Percentiles rank a stretch among this genome's conserved stretches.
Evolutionary conservation across 1,140 invertebrate species (phyloP).

Genomic region (Macrosteles quadrilineatus): DNA sequence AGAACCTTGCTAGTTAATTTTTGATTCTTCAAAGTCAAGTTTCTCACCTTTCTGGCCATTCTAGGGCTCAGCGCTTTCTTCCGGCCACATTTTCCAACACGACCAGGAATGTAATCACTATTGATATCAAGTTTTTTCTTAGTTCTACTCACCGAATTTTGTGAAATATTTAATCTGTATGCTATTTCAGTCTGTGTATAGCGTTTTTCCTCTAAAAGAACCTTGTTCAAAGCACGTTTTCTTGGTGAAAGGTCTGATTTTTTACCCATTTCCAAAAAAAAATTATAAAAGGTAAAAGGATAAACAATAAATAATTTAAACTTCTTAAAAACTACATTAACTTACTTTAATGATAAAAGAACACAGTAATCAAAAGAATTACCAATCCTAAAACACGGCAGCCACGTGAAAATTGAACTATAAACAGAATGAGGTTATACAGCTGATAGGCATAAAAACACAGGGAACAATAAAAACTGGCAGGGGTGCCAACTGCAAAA

Average conservation of each 20-base stretch:
- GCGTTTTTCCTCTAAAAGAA: background rate
- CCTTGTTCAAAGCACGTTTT: no score
- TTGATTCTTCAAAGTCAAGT: background rate
- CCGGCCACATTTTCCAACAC: background rate
- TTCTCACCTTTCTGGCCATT: background rate
- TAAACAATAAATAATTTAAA: no score
- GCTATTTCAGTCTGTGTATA: background rate
- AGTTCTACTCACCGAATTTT: background rate
- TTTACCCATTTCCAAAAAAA: no score
- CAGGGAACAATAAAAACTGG: background rate
- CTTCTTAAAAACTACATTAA: no score
- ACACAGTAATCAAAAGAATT: no score
- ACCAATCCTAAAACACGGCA: background rate
- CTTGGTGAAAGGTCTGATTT: no score
- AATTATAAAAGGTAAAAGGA: no score
- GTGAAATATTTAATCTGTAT: slow-evolving; percentile 3
- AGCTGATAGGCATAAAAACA: background rate
- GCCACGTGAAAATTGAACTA: background rate
- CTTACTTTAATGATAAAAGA: no score
- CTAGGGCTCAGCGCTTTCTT: background rate
- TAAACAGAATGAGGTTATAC: background rate
- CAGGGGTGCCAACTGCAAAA: background rate
- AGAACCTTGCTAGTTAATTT: background rate
- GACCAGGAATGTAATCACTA: background rate
- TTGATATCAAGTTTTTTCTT: slow-evolving; percentile 1